Conservation (phyloP, 1,140 invertebrate genomes). For the Ctenoplectra terminalis region DNA sequence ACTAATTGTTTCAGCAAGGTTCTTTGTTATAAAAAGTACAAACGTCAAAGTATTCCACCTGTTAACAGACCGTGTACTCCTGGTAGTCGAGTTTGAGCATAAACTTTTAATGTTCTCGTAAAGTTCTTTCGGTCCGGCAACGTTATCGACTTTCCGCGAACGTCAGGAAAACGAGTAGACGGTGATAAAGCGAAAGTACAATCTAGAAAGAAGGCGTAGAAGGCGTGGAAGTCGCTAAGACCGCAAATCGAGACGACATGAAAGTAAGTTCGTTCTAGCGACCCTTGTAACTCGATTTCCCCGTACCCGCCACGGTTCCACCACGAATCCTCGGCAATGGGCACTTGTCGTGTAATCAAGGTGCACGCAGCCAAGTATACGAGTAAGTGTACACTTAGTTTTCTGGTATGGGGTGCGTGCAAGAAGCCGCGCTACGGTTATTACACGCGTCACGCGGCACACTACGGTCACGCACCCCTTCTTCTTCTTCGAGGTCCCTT, state of each 20-base stretch:
- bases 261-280: slow-evolving; percentile 22
- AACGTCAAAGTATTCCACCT: too few relatives aligned
- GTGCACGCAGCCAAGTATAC: slow-evolving; percentile 51
- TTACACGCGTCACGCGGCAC: slow-evolving; percentile 82
- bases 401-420: slow-evolving; percentile 71
- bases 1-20: not conserved
- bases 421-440: slow-evolving; percentile 80
- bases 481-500: slow-evolving; percentile 48
- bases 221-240: not conserved
- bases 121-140: not conserved
- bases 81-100: not conserved
- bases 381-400: slow-evolving; percentile 52
- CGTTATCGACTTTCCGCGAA: not conserved
- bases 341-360: slow-evolving; percentile 68
- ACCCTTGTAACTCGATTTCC: not conserved
- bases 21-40: too few relatives aligned
- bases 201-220: slow-evolving; percentile 15
- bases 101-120: not conserved
- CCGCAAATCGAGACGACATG: slow-evolving; percentile 7
- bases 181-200: not conserved
- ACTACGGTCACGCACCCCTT: slow-evolving; percentile 79
- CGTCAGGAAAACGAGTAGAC: too few relatives aligned
- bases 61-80: too few relatives aligned
- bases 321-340: slow-evolving; percentile 52
- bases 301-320: slow-evolving; percentile 16